phyloP scores from a whole-genome alignment of 2,888 invertebrate species.

The Monoplex corrugatus region DNA sequence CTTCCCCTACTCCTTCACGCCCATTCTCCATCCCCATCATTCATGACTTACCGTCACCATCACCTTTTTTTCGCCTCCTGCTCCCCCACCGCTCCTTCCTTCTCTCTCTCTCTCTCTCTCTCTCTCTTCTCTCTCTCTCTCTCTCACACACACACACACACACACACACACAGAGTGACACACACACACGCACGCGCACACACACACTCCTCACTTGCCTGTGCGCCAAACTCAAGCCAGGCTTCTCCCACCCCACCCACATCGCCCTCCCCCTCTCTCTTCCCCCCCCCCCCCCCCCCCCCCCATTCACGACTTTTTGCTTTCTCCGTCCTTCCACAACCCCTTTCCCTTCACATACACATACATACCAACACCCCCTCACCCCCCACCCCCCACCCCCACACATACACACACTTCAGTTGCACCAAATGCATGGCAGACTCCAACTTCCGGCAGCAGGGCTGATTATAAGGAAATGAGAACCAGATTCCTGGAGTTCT shows the following conservation, averaged over 20 bases:
- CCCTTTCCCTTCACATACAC: neutral
- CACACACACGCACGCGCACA: too few species aligned
- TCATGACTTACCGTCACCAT: too few species aligned
- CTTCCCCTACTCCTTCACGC: too few species aligned
- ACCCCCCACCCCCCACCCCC: neutral
- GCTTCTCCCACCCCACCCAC: too few species aligned
- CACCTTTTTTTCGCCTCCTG: neutral
- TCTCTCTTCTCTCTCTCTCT: neutral
- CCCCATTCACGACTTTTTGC: neutral
- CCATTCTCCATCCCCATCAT: too few species aligned
- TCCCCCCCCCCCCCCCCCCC: neutral
- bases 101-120: neutral
- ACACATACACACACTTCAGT: conserved; percentile 7
- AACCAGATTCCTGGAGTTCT: conserved; percentile 27
- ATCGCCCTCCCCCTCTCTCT: neutral
- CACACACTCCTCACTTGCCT: too few species aligned
- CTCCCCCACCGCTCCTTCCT: neutral
- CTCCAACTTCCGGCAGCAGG: conserved; percentile 25
- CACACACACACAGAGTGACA: too few species aligned
- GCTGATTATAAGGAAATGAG: conserved; percentile 45
- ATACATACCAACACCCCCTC: neutral
- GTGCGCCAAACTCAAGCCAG: too few species aligned
- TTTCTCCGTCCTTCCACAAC: neutral
- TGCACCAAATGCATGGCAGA: conserved; percentile 15
- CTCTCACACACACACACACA: too few species aligned